Conservation (phyloP, 2,888 invertebrate species). For the Yponomeuta malinellus region DNA sequence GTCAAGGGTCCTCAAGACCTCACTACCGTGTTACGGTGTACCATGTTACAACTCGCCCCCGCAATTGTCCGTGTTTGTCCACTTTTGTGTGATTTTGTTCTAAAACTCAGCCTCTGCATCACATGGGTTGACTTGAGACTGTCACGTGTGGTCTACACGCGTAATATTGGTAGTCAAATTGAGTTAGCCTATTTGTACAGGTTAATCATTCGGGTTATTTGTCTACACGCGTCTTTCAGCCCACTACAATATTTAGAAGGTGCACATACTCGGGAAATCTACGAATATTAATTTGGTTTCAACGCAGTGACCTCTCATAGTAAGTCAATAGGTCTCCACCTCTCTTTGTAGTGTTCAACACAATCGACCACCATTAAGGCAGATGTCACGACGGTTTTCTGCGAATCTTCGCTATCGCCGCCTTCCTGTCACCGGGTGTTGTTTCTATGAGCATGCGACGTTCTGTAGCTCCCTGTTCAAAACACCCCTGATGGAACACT, state of each 20-base stretch:
- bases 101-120: not conserved
- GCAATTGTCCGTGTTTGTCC: slow-evolving; percentile 39
- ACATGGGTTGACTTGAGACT: not conserved
- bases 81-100: slow-evolving; percentile 23
- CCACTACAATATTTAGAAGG: not conserved
- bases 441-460: not conserved
- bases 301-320: too few species aligned
- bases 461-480: not conserved
- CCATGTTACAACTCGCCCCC: slow-evolving; percentile 31
- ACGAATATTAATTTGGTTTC: too few species aligned
- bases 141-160: not conserved
- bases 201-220: not conserved
- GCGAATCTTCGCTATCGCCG: not conserved
- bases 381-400: not conserved
- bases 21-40: slow-evolving; percentile 48
- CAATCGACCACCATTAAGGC: not conserved
- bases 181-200: not conserved
- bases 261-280: too few species aligned
- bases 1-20: slow-evolving; percentile 10
- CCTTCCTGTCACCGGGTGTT: not conserved
- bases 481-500: not conserved
- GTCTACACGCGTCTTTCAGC: not conserved
- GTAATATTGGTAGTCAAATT: slow-evolving; percentile 3
- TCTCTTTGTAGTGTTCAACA: not conserved
- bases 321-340: too few species aligned